Conservation (phyloP, 2,797 vertebrate genomes). For the Bucorvus abyssinicus region DNA sequence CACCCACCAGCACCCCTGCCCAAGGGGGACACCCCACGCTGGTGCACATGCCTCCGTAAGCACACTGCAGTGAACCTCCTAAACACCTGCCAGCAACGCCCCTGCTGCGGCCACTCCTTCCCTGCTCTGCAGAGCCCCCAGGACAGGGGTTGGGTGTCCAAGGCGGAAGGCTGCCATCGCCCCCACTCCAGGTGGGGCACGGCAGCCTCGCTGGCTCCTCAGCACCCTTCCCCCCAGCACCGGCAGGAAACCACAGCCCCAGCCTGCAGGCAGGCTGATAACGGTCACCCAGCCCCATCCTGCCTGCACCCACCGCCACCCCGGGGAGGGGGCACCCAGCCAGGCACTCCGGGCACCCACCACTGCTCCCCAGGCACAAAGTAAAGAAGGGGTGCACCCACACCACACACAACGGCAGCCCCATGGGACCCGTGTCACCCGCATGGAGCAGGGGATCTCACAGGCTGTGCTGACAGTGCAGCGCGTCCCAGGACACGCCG, state of each 20-base stretch:
- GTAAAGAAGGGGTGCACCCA: background rate
- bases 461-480: background rate
- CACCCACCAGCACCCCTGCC: background rate
- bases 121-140: background rate
- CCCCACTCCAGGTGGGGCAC: background rate
- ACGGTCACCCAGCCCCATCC: constrained; percentile 50
- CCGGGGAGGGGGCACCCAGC: background rate
- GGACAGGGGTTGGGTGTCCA: background rate
- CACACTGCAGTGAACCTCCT: rapidly evolving
- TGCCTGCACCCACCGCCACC: background rate
- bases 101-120: background rate
- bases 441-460: rapidly evolving
- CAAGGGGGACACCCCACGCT: too few species aligned
- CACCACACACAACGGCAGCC: rapidly evolving
- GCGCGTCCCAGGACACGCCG: rapidly evolving
- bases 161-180: background rate
- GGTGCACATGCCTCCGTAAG: rapidly evolving
- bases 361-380: background rate
- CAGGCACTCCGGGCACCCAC: background rate
- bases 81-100: background rate
- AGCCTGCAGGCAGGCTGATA: constrained; percentile 64
- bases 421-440: rapidly evolving
- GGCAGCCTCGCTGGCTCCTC: background rate
- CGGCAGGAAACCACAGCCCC: constrained; percentile 64
- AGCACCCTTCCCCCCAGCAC: background rate